Evolutionary conservation across 2,888 invertebrate genomes (phyloP), one percentile per base, ranked within the genome.

Genomic region (Cephus pulcher): DNA sequence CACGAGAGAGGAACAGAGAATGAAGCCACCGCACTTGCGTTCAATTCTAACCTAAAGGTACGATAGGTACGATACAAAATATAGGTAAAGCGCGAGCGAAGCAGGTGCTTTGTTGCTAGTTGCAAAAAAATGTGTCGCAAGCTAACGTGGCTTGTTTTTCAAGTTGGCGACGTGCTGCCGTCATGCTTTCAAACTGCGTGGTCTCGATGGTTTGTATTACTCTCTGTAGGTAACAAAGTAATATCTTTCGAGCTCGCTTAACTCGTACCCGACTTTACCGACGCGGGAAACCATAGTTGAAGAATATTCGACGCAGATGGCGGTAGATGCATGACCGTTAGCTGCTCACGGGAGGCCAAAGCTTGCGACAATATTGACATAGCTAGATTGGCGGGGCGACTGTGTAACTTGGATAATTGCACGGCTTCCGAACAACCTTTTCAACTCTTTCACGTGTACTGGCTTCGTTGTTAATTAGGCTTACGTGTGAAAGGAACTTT

Each of bases 331-430:
- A 34, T 11, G 68, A n/a, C 35, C 12, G 9, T 70, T 71, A 69
- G 30, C 40, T 56, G 40, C 69, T 78, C 34, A 34, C 12, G 68
- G 77, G 73, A 75, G 75, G 74, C 71, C 78, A 75, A 78, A 82
- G 80, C 80, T 73, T 68, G n/a, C 37, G 82, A 78, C 80, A 84
- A 83, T 84, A 84, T 84, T 83, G 83, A 83, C 80, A 82, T 71
- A 77, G 76, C 79, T 75, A 76, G 77, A 82, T 80, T 80, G 75
- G 32, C 71, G 32, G 4, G 77, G 75, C 78, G 77, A 74, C 75
- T 77, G 70, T 34, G 75, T 80, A 75, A 78, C 77, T 69, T 74
- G 78, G 78, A 81, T 82, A 83, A 84, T 84, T 81, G 76, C 75
- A 73, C 77, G 79, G 76, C 75, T 76, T 69, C 69, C 73, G 79